phyloP scores from a whole-genome alignment of 2,888 invertebrate genomes.

The Acronicta alni region DNA sequence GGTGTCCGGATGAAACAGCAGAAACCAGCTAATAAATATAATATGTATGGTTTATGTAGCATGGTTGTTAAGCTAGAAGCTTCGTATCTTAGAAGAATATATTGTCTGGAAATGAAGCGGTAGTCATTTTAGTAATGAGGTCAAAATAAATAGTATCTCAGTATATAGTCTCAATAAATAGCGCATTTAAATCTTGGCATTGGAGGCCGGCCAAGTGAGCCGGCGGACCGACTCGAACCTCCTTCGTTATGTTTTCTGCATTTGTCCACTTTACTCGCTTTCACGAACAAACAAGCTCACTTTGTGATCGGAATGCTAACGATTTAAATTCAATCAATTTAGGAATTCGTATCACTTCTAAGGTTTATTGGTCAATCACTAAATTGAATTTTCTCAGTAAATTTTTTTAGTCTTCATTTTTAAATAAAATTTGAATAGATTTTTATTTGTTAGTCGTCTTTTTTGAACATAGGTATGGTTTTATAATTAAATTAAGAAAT shows the following conservation, averaged over 20 bases:
- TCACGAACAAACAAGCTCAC: constrained; percentile 81
- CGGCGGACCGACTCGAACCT: constrained; percentile 59
- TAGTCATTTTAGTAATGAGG: constrained; percentile 52
- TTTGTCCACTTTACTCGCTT: constrained; percentile 83
- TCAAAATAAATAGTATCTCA: constrained; percentile 60
- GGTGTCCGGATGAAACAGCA: too few species aligned
- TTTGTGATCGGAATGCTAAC: constrained; percentile 78
- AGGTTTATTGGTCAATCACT: constrained; percentile 32
- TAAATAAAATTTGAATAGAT: neutral
- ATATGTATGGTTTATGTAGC: too few species aligned
- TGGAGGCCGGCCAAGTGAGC: constrained; percentile 79
- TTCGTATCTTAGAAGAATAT: constrained; percentile 10
- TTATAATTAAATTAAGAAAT: too few species aligned
- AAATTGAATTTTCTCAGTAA: constrained; percentile 49
- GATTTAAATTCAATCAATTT: constrained; percentile 64
- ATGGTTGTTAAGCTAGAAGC: too few species aligned
- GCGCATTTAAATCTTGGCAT: constrained; percentile 81
- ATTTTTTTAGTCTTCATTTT: constrained; percentile 7
- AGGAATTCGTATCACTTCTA: constrained; percentile 50
- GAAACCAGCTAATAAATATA: too few species aligned
- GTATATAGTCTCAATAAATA: constrained; percentile 73
- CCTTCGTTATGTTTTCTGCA: constrained; percentile 78
- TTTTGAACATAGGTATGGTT: too few species aligned
- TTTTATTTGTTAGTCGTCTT: too few species aligned
- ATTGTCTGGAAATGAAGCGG: constrained; percentile 32